A percentile compares a stretch with the other conserved stretches of the same genome.
These are phyloP conservation scores for Panthera tigris DNA, from an alignment of 2,113 vertebrate species.

Conservation along the genomic window DNA sequence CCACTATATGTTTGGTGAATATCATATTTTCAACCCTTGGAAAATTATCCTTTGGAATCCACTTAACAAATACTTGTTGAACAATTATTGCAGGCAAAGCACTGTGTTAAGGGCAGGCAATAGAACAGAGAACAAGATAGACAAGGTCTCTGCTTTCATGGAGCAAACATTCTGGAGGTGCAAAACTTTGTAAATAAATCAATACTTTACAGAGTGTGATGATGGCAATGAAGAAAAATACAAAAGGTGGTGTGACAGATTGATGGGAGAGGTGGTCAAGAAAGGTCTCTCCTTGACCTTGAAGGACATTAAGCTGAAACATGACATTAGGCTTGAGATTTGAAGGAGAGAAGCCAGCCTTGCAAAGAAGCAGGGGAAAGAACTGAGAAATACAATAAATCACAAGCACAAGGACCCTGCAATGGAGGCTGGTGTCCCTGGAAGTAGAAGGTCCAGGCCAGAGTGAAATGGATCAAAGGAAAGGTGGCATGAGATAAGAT, in stretches of 20 bases:
- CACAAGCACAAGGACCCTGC: background rate
- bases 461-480: background rate
- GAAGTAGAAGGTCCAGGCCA: background rate
- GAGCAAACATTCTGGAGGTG: background rate
- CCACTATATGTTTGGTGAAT: background rate
- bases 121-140: background rate
- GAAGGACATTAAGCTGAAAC: background rate
- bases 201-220: background rate
- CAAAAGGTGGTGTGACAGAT: background rate
- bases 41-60: background rate
- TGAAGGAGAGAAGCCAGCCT: background rate
- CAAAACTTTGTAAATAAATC: background rate
- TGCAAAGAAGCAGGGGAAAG: background rate
- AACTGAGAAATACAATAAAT: background rate
- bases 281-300: background rate
- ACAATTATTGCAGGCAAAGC: background rate
- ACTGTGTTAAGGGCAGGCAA: background rate
- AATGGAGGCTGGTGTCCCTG: background rate
- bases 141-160: background rate
- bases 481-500: background rate
- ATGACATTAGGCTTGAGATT: background rate
- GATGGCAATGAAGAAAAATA: background rate
- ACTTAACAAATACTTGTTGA: background rate
- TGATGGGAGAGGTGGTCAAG: background rate
- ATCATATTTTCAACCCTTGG: slow-evolving; percentile 11